Evolutionary conservation across 1,140 invertebrate species (phyloP).

Genomic region (Lamellibrachia luymesi): DNA sequence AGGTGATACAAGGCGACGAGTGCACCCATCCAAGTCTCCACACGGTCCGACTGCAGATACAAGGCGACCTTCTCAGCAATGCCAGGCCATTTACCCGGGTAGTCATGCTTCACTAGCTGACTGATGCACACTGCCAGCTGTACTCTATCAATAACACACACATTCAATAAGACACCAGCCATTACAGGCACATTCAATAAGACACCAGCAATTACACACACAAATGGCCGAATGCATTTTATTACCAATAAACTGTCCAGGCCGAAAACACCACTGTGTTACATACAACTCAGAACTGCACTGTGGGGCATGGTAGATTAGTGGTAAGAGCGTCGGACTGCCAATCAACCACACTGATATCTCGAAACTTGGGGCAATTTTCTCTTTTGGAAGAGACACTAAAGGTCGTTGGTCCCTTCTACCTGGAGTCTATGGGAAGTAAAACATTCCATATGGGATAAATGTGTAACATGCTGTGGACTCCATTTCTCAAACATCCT

Average conservation of each 20-base stretch:
- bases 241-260: neutral
- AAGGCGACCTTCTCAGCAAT: slow-evolving; percentile 90
- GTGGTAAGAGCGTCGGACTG: too few relatives aligned
- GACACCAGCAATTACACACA: neutral
- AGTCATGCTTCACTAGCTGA: slow-evolving; percentile 93
- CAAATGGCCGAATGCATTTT: neutral
- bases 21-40: slow-evolving; percentile 82
- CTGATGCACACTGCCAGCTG: slow-evolving; percentile 89
- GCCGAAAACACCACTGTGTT: neutral
- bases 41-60: slow-evolving; percentile 80
- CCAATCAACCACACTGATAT: too few relatives aligned
- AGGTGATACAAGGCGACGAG: slow-evolving; percentile 89
- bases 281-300: neutral
- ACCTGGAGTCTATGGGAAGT: too few relatives aligned
- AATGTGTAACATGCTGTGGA: too few relatives aligned
- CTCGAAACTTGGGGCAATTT: too few relatives aligned
- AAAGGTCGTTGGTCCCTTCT: too few relatives aligned
- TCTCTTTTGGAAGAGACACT: too few relatives aligned
- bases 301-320: too few relatives aligned
- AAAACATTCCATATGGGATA: too few relatives aligned
- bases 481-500: too few relatives aligned
- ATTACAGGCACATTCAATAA: slow-evolving; percentile 8
- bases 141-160: slow-evolving; percentile 60
- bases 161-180: slow-evolving; percentile 38
- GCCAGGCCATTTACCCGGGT: slow-evolving; percentile 91